Evolutionary conservation across 2,888 invertebrate species (phyloP).

Genomic region (Monoplex corrugatus): DNA sequence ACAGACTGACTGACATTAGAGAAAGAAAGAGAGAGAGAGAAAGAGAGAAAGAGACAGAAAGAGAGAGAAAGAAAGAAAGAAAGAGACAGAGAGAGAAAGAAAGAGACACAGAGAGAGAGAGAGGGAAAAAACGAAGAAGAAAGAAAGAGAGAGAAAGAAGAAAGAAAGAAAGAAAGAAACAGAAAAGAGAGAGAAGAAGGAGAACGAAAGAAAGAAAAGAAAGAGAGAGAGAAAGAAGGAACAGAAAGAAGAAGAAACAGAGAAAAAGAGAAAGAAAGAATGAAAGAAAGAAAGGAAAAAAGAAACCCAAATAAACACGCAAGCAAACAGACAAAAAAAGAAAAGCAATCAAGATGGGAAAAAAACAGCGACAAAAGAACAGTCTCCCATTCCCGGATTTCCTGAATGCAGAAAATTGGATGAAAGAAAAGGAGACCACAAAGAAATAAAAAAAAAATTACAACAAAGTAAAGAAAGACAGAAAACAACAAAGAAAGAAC

Average conservation of each 20-base stretch:
- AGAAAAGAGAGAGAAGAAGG: not conserved
- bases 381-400: no score
- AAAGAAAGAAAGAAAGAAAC: not conserved
- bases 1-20: no score
- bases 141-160: not conserved
- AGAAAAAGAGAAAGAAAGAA: not conserved
- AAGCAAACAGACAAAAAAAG: no score
- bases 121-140: not conserved
- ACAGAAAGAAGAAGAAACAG: not conserved
- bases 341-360: no score
- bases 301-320: no score
- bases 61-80: not conserved
- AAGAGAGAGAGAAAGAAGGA: not conserved
- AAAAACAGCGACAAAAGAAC: no score
- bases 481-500: no score
- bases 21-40: conserved; percentile 16
- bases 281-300: no score
- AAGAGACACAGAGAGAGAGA: conserved; percentile 17
- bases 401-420: no score
- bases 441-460: no score
- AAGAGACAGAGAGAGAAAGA: not conserved
- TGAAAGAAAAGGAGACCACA: no score
- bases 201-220: conserved; percentile 34
- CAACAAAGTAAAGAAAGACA: no score
- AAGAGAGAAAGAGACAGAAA: not conserved